These are phyloP conservation scores for Zosterops borbonicus DNA, from an alignment of 2,113 vertebrate genomes.

Conservation along the genomic window DNA sequence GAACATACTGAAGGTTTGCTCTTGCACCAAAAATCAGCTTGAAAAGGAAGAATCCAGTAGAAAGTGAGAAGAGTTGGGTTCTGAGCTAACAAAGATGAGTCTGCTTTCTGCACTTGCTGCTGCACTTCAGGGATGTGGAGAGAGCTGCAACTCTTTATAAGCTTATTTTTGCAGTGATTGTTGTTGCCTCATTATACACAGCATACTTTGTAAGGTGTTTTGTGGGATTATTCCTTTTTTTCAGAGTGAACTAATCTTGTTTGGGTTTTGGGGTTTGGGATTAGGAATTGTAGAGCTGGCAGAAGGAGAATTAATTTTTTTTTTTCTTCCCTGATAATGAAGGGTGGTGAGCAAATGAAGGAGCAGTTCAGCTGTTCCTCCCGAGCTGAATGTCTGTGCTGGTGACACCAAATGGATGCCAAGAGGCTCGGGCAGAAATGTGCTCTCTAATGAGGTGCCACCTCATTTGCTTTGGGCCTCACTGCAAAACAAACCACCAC, in stretches of 20 bases:
- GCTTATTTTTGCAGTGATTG: neutral
- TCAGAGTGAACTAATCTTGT: neutral
- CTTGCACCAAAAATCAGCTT: neutral
- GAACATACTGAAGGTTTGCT: neutral
- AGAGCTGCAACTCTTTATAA: neutral
- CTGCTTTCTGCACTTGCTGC: neutral
- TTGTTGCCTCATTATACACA: neutral
- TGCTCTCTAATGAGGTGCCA: conserved; percentile 3
- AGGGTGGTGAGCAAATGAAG: neutral
- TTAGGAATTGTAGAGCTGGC: neutral
- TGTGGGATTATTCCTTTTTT: neutral
- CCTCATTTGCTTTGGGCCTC: neutral
- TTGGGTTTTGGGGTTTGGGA: neutral
- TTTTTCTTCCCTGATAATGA: neutral
- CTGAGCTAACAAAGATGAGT: neutral
- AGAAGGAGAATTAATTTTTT: neutral
- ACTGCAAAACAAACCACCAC: neutral
- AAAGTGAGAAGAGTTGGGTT: neutral
- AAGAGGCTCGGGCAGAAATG: neutral
- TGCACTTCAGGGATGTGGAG: neutral
- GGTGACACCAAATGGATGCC: neutral
- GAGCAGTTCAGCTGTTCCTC: conserved; percentile 4
- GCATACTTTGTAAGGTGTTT: neutral
- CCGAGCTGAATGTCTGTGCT: neutral
- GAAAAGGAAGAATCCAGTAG: neutral